Percentiles rank a stretch among this genome's conserved stretches.
Evolutionary conservation across 2,113 vertebrate genomes (phyloP).

Genomic region (Heterochromis multidens): DNA sequence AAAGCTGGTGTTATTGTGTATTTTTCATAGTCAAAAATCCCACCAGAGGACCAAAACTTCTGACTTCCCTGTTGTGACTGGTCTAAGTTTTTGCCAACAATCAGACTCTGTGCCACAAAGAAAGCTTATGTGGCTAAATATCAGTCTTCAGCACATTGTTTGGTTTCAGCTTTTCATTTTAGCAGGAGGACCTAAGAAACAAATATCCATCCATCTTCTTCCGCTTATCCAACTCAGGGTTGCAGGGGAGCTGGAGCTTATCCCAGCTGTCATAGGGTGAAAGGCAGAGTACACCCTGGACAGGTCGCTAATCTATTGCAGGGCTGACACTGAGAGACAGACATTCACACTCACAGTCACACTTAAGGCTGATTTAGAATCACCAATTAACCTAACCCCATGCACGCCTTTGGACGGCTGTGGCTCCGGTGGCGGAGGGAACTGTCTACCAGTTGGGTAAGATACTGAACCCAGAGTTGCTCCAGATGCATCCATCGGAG

Average conservation of each 20-base stretch:
- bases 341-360: background rate
- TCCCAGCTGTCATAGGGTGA: background rate
- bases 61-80: background rate
- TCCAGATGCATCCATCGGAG: too few species aligned
- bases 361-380: background rate
- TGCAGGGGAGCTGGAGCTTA: background rate
- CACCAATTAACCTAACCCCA: background rate
- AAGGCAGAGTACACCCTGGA: background rate
- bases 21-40: background rate
- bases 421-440: background rate
- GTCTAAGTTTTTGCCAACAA: background rate
- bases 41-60: background rate
- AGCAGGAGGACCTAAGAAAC: background rate
- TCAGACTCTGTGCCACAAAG: background rate
- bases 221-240: background rate
- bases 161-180: background rate
- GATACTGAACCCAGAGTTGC: background rate
- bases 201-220: background rate
- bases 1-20: too few species aligned
- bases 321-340: background rate
- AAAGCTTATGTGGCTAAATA: background rate
- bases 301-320: background rate
- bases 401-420: background rate
- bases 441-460: background rate
- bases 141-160: background rate